Percentiles rank a stretch among this genome's conserved stretches.
These are phyloP conservation scores for Platichthys stellatus DNA, from an alignment of 2,113 vertebrate species.

Conservation along the genomic window DNA sequence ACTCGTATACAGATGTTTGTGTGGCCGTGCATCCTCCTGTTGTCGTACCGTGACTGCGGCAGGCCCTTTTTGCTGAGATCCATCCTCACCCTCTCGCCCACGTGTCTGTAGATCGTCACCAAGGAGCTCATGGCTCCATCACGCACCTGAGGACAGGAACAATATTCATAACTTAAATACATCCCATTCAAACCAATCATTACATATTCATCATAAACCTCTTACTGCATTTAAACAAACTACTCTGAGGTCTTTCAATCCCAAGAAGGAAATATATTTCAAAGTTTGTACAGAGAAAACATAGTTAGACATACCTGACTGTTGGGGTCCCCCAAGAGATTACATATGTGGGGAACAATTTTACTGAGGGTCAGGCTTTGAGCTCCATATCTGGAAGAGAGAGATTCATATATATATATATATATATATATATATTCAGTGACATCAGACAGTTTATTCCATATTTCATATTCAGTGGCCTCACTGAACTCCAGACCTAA, in stretches of 20 bases:
- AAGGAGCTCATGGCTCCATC: conserved; percentile 96
- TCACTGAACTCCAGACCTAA: too few species aligned
- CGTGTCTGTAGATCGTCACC: conserved; percentile 98
- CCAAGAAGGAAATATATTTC: neutral
- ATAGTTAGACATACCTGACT: conserved; percentile 87
- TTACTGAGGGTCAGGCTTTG: conserved; percentile 97
- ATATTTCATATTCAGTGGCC: too few species aligned
- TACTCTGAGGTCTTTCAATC: neutral
- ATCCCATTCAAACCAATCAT: too few species aligned
- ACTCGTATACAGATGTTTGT: neutral
- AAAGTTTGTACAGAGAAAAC: neutral
- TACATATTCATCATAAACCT: too few species aligned
- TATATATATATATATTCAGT: too few species aligned
- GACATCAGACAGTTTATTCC: neutral
- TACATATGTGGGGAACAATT: conserved; percentile 99
- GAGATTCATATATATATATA: neutral
- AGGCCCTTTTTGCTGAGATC: conserved; percentile 99
- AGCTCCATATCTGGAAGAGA: conserved; percentile 90
- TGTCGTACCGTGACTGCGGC: conserved; percentile 93
- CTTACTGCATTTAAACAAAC: too few species aligned
- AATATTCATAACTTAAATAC: too few species aligned
- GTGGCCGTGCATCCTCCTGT: too few species aligned
- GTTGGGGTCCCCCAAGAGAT: conserved; percentile 95
- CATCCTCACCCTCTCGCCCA: conserved; percentile 96
- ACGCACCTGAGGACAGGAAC: conserved; percentile 84